Evolutionary conservation across 2,888 invertebrate genomes (phyloP).

Genomic region (Cenopis cana): DNA sequence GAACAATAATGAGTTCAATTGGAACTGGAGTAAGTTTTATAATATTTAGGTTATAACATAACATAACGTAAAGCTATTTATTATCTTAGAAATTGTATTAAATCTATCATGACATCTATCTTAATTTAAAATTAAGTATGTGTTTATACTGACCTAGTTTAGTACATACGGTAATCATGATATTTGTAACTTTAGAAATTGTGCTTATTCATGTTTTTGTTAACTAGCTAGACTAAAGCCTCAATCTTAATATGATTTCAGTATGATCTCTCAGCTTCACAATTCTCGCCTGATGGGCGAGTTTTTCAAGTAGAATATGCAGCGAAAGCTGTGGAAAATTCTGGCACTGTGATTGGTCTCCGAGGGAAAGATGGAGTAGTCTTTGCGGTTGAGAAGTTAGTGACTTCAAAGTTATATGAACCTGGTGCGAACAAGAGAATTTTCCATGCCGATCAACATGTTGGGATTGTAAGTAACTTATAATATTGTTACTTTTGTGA

Average conservation of each 20-base stretch:
- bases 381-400: conserved; percentile 98
- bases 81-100: not conserved
- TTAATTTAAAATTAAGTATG: not conserved
- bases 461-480: conserved; percentile 91
- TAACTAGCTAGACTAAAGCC: conserved; percentile 34
- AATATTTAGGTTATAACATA: conserved; percentile 54
- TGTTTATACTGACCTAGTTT: not conserved
- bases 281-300: conserved; percentile 99
- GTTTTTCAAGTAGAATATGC: conserved; percentile 99
- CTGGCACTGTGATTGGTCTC: conserved; percentile 97
- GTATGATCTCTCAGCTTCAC: conserved; percentile 99
- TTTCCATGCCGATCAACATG: conserved; percentile 96
- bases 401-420: conserved; percentile 97
- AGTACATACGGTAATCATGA: not conserved
- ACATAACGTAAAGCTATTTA: not conserved
- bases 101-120: not conserved
- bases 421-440: conserved; percentile 95
- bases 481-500: not conserved
- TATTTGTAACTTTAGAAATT: conserved; percentile 16
- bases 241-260: conserved; percentile 76
- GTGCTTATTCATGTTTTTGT: conserved; percentile 51
- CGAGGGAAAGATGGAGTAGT: conserved; percentile 98
- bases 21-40: conserved; percentile 93
- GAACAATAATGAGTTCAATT: conserved; percentile 94
- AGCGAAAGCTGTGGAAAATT: conserved; percentile 99